Evolutionary conservation across 2,113 vertebrate genomes (phyloP), one percentile per base, ranked within the genome.

Genomic region (Chloropsis cyanopogon): DNA sequence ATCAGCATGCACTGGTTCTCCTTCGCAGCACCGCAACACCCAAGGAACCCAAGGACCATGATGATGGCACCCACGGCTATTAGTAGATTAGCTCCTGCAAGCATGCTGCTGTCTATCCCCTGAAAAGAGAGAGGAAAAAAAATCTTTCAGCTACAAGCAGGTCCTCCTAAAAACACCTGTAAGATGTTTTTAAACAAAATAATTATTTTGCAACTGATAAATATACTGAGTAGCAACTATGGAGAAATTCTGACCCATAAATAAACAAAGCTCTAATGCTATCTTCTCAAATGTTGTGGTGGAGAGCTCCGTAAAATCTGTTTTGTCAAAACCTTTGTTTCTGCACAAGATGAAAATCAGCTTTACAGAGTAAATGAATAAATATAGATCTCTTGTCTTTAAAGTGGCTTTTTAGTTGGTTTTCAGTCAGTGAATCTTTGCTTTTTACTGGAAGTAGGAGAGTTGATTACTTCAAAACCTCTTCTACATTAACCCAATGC

Each of bases 11-110:
- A 99, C 35, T 96, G 97, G 90, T 97, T 99, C 97, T 99, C 99
- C 64, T 61, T 98, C 37, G 98, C 57, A 26, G 99, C 98, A 10
- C 99, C 99, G 4, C 98, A 99, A 95, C 98, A 99, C 4, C 99
- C 99, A 68, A 99, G 98, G 97, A 99, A 99, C 12, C 99, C 98
- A 8, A 99, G 97, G 29, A 99, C 23, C 98, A 98, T 98, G 93
- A 99, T 98, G 87, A 98, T 97, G 52, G 97, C 77, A 0, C 97
- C 98, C 92, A 98, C 98, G 0, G 97, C 97, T 66, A 98, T 98
- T 61, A 98, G 84, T 12, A 98, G 57, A 54, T 98, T 82, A 56
- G 78, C 54, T 26, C 76, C 86, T 35, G 90, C 4, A 42, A 90
- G 20, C 10, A 86, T 0, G 8, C 53, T 57, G n/a, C 29, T 82